A percentile compares a stretch with the other conserved stretches of the same genome.
Evolutionary conservation across 2,113 vertebrate genomes (phyloP).

Genomic region (Aplodontia rufa): DNA sequence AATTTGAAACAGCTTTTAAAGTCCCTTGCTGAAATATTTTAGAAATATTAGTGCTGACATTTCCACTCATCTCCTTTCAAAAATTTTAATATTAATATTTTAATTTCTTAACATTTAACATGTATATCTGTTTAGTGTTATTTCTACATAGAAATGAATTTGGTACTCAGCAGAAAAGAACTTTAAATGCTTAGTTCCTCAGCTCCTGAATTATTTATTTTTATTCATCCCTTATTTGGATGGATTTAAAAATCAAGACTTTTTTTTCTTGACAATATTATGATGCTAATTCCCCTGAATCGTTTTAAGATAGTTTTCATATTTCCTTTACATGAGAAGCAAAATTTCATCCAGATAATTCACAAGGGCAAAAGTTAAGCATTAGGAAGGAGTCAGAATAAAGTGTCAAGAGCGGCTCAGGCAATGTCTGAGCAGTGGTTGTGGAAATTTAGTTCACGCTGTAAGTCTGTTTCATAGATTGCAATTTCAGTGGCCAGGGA

Average conservation of each 20-base stretch:
- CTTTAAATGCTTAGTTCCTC: background rate
- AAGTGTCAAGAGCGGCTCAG: background rate
- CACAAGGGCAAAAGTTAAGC: background rate
- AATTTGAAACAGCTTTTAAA: background rate
- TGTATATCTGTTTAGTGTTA: background rate
- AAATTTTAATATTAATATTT: background rate
- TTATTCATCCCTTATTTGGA: background rate
- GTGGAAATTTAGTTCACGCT: background rate
- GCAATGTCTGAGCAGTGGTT: background rate
- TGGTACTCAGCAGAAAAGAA: background rate
- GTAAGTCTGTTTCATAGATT: background rate
- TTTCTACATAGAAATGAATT: background rate
- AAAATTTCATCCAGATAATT: background rate
- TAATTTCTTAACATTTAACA: background rate
- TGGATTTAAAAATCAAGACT: background rate
- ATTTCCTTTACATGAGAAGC: background rate
- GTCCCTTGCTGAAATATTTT: background rate
- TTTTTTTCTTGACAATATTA: background rate
- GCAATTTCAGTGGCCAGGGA: background rate
- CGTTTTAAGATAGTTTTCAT: background rate
- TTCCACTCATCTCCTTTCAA: background rate
- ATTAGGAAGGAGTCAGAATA: background rate
- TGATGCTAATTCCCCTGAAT: conserved; percentile 3
- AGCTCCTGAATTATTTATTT: conserved; percentile 16
- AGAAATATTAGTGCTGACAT: background rate